Evolutionary conservation across 2,797 vertebrate genomes (phyloP), one percentile per base, ranked within the genome.

Genomic region (Brotula barbata): DNA sequence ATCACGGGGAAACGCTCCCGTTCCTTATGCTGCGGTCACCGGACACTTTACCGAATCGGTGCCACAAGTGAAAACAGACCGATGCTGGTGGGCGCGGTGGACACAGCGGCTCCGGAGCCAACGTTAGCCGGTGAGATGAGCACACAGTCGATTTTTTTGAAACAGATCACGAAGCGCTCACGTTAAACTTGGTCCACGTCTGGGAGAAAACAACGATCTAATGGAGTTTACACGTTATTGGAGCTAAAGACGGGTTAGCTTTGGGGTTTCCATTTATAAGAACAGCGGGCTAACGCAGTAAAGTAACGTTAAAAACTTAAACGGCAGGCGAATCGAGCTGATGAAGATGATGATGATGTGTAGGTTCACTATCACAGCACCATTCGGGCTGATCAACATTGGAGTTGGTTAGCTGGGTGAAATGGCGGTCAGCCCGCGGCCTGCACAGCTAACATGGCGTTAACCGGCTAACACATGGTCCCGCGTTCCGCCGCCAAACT

Each of bases 381-480:
- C 2, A n/a, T 2, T 39, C 13, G 7, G 37, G 2, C 15, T 39
- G 37, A 39, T 39, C 15, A 7, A 39, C 15, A 39, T 5, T 39
- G 2, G 9, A 36, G 6, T 36, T 36, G 34, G 37, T 39, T 39
- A 39, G 7, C 14, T 42, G 7, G 1, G 42, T 36, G 13, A 45
- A 72, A 82, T 75, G 80, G 80, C 74, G 73, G 70, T 53, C 51
- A 8, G 16, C 22, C 39, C 8, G 54, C 50, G 34, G 49, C 52
- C 36, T 2, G 34, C 34, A 37, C 45, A 11, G 11, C 47, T 48
- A 81, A 84, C 60, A 81, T 80, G 76, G 81, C 73, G 75, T 31
- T 53, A 25, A 1, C 46, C 15, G 33, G 14, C 2, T 11, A 2
- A 9, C 9, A 0, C 3, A n/a, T 8, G n/a, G 16, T 2, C 22